Percentiles rank a stretch among this genome's conserved stretches.
These are phyloP conservation scores for Sminthurinus aureus DNA, from an alignment of 2,888 invertebrate genomes.

Conservation along the genomic window DNA sequence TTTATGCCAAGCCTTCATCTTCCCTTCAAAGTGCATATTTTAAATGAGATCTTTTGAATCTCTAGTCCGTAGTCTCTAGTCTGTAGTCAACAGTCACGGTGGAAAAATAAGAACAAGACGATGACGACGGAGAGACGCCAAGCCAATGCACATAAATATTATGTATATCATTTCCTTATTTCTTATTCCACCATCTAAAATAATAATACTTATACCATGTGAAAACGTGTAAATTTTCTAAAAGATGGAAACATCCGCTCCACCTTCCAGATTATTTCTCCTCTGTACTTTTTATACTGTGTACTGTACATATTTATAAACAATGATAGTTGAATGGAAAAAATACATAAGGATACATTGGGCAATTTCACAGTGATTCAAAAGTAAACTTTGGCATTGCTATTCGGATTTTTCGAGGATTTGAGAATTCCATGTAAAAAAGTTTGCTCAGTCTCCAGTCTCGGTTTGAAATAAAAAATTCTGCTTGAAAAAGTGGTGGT, in stretches of 20 bases:
- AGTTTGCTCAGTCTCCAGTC: no score
- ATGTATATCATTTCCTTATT: neutral
- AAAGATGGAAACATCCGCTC: neutral
- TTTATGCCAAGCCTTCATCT: no score
- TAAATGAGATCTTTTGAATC: slow-evolving; percentile 11
- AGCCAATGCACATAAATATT: slow-evolving; percentile 4
- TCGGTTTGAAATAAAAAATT: no score
- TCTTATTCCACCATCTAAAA: neutral
- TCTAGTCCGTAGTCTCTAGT: neutral
- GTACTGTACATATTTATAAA: neutral
- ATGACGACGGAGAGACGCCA: slow-evolving; percentile 12
- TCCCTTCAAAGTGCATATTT: neutral
- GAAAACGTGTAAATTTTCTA: neutral
- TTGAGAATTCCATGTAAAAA: no score
- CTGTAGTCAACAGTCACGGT: neutral
- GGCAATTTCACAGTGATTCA: no score
- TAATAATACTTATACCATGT: neutral
- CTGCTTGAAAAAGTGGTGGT: no score
- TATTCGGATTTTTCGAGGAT: no score
- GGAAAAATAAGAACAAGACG: neutral
- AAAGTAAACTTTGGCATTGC: no score
- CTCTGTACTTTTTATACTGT: neutral
- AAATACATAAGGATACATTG: no score
- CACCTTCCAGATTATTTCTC: neutral
- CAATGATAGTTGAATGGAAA: neutral